Percentiles rank a stretch among this genome's conserved stretches.
Evolutionary conservation across 2,113 vertebrate species (phyloP).

Genomic region (Carassius auratus): DNA sequence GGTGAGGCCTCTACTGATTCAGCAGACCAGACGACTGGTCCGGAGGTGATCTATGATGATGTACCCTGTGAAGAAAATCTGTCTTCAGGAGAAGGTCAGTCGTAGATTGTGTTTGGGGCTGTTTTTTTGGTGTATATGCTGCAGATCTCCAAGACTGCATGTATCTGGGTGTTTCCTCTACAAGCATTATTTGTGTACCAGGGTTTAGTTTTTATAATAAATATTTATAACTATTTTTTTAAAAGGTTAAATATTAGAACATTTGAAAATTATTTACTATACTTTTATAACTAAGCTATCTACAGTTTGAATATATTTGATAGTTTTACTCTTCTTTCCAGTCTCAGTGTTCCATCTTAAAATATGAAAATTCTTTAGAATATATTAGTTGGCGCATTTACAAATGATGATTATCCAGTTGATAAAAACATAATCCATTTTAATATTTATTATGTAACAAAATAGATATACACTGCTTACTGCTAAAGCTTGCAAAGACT

Average conservation of each 20-base stretch:
- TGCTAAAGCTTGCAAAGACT: background rate
- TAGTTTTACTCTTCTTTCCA: background rate
- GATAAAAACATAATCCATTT: too few species aligned
- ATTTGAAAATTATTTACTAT: background rate
- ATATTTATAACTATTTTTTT: background rate
- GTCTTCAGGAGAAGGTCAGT: conserved; percentile 77
- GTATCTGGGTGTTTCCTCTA: background rate
- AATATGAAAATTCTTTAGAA: background rate
- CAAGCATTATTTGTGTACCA: background rate
- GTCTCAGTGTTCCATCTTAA: background rate
- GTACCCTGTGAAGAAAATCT: conserved; percentile 82
- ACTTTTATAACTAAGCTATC: background rate
- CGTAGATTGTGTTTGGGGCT: conserved; percentile 7
- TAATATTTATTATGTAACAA: background rate
- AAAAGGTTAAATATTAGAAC: background rate
- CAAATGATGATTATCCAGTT: background rate
- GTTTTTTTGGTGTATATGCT: background rate
- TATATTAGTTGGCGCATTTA: background rate
- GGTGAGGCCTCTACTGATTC: conserved; percentile 15
- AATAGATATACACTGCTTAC: background rate
- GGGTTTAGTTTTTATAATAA: background rate
- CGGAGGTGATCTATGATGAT: conserved; percentile 92
- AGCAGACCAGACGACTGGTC: conserved; percentile 37
- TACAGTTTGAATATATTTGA: background rate
- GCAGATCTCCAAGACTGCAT: background rate